A percentile compares a stretch with the other conserved stretches of the same genome.
Evolutionary conservation across 2,888 invertebrate species (phyloP).

Genomic region (Idaea dimidiata): DNA sequence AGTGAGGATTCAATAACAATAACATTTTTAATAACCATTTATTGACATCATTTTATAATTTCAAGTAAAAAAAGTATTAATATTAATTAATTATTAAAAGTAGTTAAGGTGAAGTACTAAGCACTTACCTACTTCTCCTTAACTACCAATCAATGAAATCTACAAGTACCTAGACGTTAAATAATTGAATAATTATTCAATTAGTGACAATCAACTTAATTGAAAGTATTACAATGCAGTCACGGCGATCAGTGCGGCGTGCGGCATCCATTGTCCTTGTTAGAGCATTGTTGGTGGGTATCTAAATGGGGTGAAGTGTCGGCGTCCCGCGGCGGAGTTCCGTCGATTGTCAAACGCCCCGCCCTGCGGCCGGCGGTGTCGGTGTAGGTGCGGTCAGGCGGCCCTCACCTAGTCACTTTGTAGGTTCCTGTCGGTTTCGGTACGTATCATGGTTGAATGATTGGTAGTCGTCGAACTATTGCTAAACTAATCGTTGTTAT

Average conservation of each 20-base stretch:
- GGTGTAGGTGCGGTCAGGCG: not conserved
- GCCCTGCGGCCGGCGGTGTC: slow-evolving; percentile 35
- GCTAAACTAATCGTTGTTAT: no score
- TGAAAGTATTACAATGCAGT: slow-evolving; percentile 52
- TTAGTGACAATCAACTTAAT: slow-evolving; percentile 39
- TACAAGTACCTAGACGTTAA: not conserved
- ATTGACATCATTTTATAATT: no score
- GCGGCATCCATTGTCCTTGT: slow-evolving; percentile 25
- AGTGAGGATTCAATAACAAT: no score
- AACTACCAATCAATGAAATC: not conserved
- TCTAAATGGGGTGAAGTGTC: slow-evolving; percentile 33
- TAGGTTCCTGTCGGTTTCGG: not conserved
- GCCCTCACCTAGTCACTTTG: not conserved
- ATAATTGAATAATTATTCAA: slow-evolving; percentile 18
- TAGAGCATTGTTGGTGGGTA: slow-evolving; percentile 29
- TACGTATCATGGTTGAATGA: no score
- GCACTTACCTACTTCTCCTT: not conserved
- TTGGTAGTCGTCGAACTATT: no score
- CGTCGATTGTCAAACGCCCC: slow-evolving; percentile 63
- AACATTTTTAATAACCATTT: no score
- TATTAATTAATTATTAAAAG: not conserved
- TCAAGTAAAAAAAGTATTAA: no score
- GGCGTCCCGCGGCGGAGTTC: slow-evolving; percentile 63
- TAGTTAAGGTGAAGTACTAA: not conserved
- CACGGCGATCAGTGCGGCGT: slow-evolving; percentile 43